phyloP scores from a whole-genome alignment of 1,140 invertebrate species.

The Neomicropteryx cornuta region DNA sequence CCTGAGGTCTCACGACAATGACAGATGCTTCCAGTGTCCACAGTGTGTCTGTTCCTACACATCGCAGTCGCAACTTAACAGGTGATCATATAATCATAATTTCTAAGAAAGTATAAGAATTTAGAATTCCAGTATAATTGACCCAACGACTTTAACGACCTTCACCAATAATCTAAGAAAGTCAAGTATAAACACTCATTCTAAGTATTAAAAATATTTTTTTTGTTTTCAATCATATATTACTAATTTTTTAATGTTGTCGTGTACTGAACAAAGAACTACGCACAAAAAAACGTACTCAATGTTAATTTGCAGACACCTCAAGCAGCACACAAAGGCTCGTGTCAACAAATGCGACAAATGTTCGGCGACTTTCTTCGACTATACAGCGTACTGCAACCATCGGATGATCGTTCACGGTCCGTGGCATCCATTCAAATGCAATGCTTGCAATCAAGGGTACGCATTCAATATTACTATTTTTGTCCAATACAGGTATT shows the following conservation, averaged over 20 bases:
- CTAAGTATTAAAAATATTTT: not conserved
- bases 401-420: conserved; percentile 14
- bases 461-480: too few species aligned
- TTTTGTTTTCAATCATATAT: not conserved
- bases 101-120: not conserved
- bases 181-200: not conserved
- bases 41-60: conserved; percentile 13
- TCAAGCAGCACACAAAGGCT: conserved; percentile 13
- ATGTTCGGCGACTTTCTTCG: conserved; percentile 13
- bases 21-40: conserved; percentile 13
- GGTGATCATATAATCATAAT: conserved; percentile 6
- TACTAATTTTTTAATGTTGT: not conserved
- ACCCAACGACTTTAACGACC: not conserved
- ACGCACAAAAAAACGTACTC: too few species aligned
- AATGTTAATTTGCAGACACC: conserved; percentile 8
- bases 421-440: conserved; percentile 15
- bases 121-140: not conserved
- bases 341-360: conserved; percentile 16
- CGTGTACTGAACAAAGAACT: not conserved
- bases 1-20: conserved; percentile 12
- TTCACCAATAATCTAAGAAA: not conserved
- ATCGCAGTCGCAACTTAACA: conserved; percentile 14
- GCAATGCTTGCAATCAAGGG: conserved; percentile 16
- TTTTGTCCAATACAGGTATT: too few species aligned
- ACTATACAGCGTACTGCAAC: conserved; percentile 16